Conservation (phyloP, 2,888 invertebrate species). For the Acheta domesticus region DNA sequence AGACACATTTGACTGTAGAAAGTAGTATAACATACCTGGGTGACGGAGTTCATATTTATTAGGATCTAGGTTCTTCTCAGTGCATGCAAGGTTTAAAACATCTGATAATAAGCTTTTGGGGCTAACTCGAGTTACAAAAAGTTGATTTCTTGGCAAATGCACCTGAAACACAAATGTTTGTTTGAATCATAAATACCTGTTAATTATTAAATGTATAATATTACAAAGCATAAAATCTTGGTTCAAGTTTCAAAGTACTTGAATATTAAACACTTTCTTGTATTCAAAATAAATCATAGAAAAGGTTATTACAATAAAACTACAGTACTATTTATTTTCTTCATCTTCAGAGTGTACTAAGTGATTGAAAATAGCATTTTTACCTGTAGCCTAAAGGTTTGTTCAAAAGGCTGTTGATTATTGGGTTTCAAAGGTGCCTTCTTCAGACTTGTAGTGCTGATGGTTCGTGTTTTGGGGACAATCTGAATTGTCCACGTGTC, state of each 20-base stretch:
- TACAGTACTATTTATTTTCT: neutral
- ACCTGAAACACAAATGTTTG: slow-evolving; percentile 50
- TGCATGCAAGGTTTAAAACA: slow-evolving; percentile 68
- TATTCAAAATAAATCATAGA: neutral
- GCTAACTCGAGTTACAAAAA: slow-evolving; percentile 71
- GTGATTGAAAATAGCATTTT: neutral
- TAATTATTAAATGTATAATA: too few relatives aligned
- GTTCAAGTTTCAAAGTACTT: neutral
- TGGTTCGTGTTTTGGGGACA: slow-evolving; percentile 47
- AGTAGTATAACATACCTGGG: slow-evolving; percentile 55
- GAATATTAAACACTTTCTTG: neutral
- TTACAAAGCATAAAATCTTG: too few relatives aligned
- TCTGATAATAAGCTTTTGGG: slow-evolving; percentile 65
- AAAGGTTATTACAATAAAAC: neutral
- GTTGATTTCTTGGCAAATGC: slow-evolving; percentile 73
- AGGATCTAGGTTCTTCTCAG: slow-evolving; percentile 70
- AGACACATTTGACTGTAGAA: too few relatives aligned
- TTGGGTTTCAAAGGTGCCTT: slow-evolving; percentile 39
- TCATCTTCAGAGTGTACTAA: too few relatives aligned
- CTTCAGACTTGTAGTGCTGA: slow-evolving; percentile 35
- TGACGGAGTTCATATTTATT: slow-evolving; percentile 72
- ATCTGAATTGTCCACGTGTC: slow-evolving; percentile 52
- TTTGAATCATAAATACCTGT: too few relatives aligned
- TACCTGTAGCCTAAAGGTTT: slow-evolving; percentile 46
- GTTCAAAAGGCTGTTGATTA: slow-evolving; percentile 49